These are phyloP conservation scores for Zygothrica quintamaculata DNA, from an alignment of 2,888 invertebrate genomes.

Conservation along the genomic window DNA sequence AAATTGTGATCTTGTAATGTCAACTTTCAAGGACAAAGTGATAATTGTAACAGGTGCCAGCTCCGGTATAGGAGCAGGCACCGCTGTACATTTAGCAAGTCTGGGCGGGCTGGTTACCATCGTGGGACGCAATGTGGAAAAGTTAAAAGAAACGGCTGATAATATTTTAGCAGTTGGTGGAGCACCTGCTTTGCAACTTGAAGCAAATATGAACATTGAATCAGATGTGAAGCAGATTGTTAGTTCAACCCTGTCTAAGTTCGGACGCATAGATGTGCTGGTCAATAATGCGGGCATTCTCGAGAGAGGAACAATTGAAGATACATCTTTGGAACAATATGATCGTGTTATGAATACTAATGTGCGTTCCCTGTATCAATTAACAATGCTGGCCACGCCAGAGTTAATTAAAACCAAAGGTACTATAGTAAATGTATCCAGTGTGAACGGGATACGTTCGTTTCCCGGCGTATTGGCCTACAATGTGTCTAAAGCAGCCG, in stretches of 20 bases:
- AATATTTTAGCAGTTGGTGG: conserved; percentile 75
- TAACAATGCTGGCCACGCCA: conserved; percentile 93
- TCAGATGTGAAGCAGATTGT: conserved; percentile 86
- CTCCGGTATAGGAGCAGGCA: conserved; percentile 89
- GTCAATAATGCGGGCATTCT: conserved; percentile 95
- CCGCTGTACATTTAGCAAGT: conserved; percentile 88
- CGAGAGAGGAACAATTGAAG: conserved; percentile 91
- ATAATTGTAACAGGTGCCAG: conserved; percentile 86
- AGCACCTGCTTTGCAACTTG: conserved; percentile 86
- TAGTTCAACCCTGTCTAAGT: conserved; percentile 88
- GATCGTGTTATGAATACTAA: conserved; percentile 94
- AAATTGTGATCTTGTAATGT: conserved; percentile 51
- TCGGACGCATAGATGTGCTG: conserved; percentile 89
- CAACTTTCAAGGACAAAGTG: conserved; percentile 74
- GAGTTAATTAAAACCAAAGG: conserved; percentile 91
- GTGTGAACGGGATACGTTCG: conserved; percentile 93
- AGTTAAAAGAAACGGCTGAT: conserved; percentile 87
- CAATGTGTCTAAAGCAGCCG: conserved; percentile 94
- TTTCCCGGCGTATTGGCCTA: conserved; percentile 95
- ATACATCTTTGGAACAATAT: conserved; percentile 91
- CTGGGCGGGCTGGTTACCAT: conserved; percentile 87
- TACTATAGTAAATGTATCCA: conserved; percentile 95
- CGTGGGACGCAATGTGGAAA: conserved; percentile 89
- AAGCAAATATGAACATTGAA: conserved; percentile 88
- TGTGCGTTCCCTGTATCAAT: conserved; percentile 89